Conservation (phyloP, 1,140 invertebrate genomes). For the Apis dorsata region DNA sequence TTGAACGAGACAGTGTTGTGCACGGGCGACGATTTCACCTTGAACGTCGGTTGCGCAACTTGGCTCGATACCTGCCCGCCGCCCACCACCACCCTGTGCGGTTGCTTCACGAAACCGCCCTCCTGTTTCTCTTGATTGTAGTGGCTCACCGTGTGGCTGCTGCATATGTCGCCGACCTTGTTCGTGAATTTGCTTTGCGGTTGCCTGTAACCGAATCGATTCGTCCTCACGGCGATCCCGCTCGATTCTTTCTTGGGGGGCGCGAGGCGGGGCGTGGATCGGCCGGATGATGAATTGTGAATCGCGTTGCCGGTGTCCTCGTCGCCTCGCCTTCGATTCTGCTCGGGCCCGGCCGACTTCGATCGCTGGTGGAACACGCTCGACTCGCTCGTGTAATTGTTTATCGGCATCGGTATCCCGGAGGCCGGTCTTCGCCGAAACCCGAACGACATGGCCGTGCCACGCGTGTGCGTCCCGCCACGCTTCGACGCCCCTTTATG, state of each 20-base stretch:
- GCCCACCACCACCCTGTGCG: conserved; percentile 26
- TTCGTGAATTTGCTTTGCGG: conserved; percentile 76
- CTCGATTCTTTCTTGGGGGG: conserved; percentile 80
- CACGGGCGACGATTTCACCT: conserved; percentile 63
- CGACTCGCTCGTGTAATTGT: conserved; percentile 66
- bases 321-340: conserved; percentile 68
- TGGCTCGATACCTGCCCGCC: conserved; percentile 21
- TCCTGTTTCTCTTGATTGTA: conserved; percentile 70
- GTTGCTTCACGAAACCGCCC: conserved; percentile 50
- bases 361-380: conserved; percentile 70
- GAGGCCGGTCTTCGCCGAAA: conserved; percentile 83
- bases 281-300: conserved; percentile 75
- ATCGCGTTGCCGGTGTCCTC: conserved; percentile 39
- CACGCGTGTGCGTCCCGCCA: conserved; percentile 80
- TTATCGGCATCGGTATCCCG: conserved; percentile 78
- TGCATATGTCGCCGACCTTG: conserved; percentile 78
- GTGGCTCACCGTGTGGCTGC: conserved; percentile 67
- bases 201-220: conserved; percentile 81
- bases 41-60: conserved; percentile 40
- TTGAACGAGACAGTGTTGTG: conserved; percentile 58
- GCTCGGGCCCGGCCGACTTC: conserved; percentile 77
- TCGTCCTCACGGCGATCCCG: conserved; percentile 75
- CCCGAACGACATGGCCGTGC: conserved; percentile 86
- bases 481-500: conserved; percentile 82
- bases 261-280: conserved; percentile 79